These are phyloP conservation scores for Trogon melanurus DNA, from an alignment of 2,113 vertebrate species.

Conservation along the genomic window DNA sequence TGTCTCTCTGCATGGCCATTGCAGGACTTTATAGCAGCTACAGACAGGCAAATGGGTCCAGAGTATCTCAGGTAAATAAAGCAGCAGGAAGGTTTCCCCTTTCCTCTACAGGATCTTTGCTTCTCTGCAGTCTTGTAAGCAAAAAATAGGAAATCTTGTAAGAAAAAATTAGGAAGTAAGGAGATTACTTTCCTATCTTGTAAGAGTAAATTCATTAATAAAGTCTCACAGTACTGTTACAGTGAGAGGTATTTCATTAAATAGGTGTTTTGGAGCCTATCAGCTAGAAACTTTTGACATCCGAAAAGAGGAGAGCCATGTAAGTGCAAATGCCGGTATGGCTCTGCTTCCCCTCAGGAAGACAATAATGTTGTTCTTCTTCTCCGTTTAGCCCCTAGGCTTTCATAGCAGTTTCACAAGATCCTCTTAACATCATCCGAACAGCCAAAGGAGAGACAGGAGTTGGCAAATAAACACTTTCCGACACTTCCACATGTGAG, in stretches of 20 bases:
- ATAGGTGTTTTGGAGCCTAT: constrained; percentile 15
- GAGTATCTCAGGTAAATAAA: not conserved
- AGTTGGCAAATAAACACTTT: constrained; percentile 66
- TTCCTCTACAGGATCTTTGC: not conserved
- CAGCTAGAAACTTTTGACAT: constrained; percentile 15
- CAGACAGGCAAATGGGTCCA: not conserved
- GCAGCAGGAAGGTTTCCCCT: fast-evolving
- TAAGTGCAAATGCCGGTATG: not conserved
- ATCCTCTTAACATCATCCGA: constrained; percentile 49
- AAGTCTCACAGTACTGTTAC: not conserved
- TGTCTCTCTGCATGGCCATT: not conserved
- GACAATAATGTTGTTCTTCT: constrained; percentile 3
- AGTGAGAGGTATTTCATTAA: constrained; percentile 1
- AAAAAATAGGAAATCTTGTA: not conserved
- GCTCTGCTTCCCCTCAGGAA: not conserved
- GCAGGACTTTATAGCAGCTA: not conserved
- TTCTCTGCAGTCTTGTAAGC: not conserved
- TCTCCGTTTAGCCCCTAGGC: constrained; percentile 38
- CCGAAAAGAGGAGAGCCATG: not conserved
- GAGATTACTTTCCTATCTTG: not conserved
- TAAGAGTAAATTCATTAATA: constrained; percentile 28
- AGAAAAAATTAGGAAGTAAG: not conserved
- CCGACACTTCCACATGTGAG: constrained; percentile 54
- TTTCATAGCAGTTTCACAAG: constrained; percentile 42
- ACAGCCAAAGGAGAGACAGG: constrained; percentile 52